Evolutionary conservation across 2,888 invertebrate species (phyloP).

Genomic region (Carterocephalus palaemon): DNA sequence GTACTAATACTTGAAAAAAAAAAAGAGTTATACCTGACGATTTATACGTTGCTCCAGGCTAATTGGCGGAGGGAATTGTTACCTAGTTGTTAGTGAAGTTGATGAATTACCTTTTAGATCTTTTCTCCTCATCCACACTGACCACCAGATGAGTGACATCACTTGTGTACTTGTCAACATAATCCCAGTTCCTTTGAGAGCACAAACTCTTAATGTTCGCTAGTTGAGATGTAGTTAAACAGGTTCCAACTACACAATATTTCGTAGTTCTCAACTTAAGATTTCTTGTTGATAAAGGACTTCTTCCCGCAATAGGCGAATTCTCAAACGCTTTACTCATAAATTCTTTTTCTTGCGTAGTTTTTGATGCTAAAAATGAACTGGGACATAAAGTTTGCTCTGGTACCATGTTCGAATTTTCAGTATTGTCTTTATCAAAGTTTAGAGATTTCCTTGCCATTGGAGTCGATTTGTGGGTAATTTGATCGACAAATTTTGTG

Average conservation of each 20-base stretch:
- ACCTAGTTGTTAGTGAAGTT: no score
- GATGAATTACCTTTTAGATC: conserved; percentile 63
- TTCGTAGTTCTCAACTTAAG: conserved; percentile 32
- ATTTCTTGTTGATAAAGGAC: conserved; percentile 37
- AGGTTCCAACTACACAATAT: conserved; percentile 57
- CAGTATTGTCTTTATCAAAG: conserved; percentile 43
- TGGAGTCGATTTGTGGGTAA: conserved; percentile 66
- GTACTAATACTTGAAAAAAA: no score
- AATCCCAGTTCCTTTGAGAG: conserved; percentile 47
- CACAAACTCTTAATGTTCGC: conserved; percentile 51
- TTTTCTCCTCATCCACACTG: conserved; percentile 62
- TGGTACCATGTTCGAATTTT: conserved; percentile 38
- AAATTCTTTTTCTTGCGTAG: conserved; percentile 64
- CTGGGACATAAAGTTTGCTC: conserved; percentile 57
- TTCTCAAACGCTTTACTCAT: conserved; percentile 59
- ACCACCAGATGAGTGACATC: conserved; percentile 69
- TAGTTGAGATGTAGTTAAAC: conserved; percentile 46
- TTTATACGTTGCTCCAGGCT: no score
- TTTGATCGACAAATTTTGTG: conserved; percentile 57
- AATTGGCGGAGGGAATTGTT: no score
- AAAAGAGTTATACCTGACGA: no score
- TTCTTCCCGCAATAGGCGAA: conserved; percentile 31
- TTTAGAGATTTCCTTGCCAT: conserved; percentile 62
- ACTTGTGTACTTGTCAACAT: conserved; percentile 52
- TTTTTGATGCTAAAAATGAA: conserved; percentile 44